These are phyloP conservation scores for Anadara kagoshimensis DNA, from an alignment of 1,140 invertebrate species.

Conservation along the genomic window DNA sequence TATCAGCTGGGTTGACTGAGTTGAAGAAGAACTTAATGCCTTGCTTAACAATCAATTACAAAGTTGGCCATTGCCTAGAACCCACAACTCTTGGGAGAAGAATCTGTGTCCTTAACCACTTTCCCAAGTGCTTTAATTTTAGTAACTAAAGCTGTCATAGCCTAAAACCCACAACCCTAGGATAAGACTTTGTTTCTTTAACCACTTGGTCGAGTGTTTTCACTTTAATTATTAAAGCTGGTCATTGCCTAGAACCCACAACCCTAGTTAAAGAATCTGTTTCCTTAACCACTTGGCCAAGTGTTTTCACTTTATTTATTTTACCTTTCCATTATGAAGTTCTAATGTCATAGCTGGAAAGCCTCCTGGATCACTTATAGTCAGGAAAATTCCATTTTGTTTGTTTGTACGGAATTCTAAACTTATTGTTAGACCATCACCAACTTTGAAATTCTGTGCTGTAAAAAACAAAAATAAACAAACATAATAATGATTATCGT, in stretches of 20 bases:
- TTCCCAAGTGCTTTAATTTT: neutral
- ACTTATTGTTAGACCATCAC: slow-evolving; percentile 81
- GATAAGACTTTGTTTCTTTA: neutral
- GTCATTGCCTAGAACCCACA: neutral
- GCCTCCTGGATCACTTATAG: slow-evolving; percentile 79
- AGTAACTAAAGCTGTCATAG: neutral
- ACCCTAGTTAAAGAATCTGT: neutral
- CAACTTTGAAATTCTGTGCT: slow-evolving; percentile 84
- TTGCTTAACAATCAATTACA: neutral
- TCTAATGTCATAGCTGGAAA: slow-evolving; percentile 85
- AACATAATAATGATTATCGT: neutral
- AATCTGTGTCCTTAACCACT: neutral
- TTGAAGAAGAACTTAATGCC: neutral
- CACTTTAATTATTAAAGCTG: neutral
- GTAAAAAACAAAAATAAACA: slow-evolving; percentile 51
- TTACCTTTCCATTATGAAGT: slow-evolving; percentile 83
- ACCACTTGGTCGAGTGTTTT: neutral
- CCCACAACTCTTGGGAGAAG: neutral
- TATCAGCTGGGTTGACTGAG: neutral
- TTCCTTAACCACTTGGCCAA: too few relatives aligned
- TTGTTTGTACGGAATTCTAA: slow-evolving; percentile 90
- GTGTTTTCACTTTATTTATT: neutral
- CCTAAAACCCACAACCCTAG: neutral
- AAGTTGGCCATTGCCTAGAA: neutral
- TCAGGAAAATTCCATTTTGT: slow-evolving; percentile 86